phyloP scores from a whole-genome alignment of 2,113 vertebrate genomes.

The Neogale vison region DNA sequence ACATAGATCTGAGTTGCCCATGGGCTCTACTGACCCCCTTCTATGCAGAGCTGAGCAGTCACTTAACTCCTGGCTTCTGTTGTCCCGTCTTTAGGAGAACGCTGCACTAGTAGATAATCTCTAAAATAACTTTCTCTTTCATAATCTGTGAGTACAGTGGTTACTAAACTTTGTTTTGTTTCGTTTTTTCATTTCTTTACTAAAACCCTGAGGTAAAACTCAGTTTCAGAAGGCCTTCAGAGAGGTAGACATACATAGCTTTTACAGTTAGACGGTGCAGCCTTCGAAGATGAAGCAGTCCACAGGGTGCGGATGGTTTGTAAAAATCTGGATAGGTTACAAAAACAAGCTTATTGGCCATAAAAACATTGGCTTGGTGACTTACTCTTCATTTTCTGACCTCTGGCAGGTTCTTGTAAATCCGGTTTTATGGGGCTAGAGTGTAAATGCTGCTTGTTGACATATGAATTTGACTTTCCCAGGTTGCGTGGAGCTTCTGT shows the following conservation, averaged over 20 bases:
- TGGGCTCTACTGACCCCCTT: neutral
- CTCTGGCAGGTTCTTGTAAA: neutral
- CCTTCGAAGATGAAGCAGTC: neutral
- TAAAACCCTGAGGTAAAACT: neutral
- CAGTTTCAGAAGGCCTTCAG: neutral
- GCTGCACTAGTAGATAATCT: neutral
- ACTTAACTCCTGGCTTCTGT: neutral
- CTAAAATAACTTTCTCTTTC: neutral
- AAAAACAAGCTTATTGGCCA: neutral
- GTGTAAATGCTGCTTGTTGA: neutral
- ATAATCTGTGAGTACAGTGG: neutral
- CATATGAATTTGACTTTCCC: neutral
- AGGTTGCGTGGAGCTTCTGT: conserved; percentile 90
- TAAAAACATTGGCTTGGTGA: neutral
- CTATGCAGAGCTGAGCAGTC: neutral
- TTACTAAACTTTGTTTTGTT: neutral
- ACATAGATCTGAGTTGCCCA: neutral
- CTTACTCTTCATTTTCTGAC: neutral
- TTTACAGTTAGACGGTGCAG: neutral
- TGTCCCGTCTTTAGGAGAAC: neutral
- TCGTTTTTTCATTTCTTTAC: neutral
- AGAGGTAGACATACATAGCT: neutral
- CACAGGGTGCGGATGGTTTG: neutral
- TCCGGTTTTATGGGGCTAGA: neutral
- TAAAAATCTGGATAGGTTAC: neutral